phyloP scores from a whole-genome alignment of 2,113 vertebrate genomes.

The Poecilia latipinna region DNA sequence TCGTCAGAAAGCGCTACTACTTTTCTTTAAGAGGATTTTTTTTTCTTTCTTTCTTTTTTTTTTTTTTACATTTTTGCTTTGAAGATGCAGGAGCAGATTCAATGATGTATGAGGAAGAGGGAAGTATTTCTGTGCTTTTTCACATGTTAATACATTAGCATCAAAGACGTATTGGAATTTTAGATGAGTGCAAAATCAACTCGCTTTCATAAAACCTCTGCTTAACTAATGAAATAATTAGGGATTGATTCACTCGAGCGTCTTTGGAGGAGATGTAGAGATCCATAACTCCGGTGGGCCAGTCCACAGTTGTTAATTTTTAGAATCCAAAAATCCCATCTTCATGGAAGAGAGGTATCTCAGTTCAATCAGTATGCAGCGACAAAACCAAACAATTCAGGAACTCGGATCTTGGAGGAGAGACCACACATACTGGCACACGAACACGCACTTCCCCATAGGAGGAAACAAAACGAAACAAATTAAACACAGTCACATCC shows the following conservation, averaged over 20 bases:
- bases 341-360: background rate
- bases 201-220: background rate
- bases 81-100: slow-evolving; percentile 22
- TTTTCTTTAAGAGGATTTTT: slow-evolving; percentile 52
- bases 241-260: background rate
- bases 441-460: background rate
- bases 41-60: slow-evolving; percentile 26
- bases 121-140: background rate
- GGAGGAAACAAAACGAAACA: background rate
- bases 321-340: background rate
- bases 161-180: background rate
- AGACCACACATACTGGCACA: too few species aligned
- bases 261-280: background rate
- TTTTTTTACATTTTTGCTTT: slow-evolving; percentile 17
- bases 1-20: slow-evolving; percentile 42
- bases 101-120: slow-evolving; percentile 6
- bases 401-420: too few species aligned
- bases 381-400: background rate
- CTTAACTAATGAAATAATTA: background rate
- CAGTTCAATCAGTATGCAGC: background rate
- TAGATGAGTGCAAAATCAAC: background rate
- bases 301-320: background rate
- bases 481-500: slow-evolving; percentile 9
- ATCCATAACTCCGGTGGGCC: background rate
- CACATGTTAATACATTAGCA: background rate